Evolutionary conservation across 2,888 invertebrate species (phyloP).

Genomic region (Seladonia tumulorum): DNA sequence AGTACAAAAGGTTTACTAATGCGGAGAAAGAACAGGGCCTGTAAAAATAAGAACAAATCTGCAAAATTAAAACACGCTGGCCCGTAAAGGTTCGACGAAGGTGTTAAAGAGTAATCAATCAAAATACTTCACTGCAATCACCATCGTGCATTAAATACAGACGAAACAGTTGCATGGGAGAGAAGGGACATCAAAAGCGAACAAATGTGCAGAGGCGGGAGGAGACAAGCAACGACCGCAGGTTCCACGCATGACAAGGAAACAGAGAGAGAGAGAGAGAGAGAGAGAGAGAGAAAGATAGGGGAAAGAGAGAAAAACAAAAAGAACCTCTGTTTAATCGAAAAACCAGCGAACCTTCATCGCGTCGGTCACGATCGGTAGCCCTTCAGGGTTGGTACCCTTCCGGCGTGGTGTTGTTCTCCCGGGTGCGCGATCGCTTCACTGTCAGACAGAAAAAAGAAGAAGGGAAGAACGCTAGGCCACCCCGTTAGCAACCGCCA

Average conservation of each 20-base stretch:
- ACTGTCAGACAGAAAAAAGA: constrained; percentile 85
- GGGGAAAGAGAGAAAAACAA: background rate
- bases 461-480: constrained; percentile 75
- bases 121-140: constrained; percentile 24
- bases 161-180: constrained; percentile 24
- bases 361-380: constrained; percentile 76
- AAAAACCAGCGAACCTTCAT: constrained; percentile 79
- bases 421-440: constrained; percentile 92
- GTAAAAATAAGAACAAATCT: background rate
- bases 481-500: constrained; percentile 73
- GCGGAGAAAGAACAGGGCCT: background rate
- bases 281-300: background rate
- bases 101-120: constrained; percentile 4
- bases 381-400: constrained; percentile 83
- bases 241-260: constrained; percentile 26
- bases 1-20: background rate
- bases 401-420: constrained; percentile 84
- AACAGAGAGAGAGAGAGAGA: constrained; percentile 13
- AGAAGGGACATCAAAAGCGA: constrained; percentile 12
- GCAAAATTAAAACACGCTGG: background rate
- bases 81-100: background rate
- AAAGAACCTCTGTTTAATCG: constrained; percentile 49
- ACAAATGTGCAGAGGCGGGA: constrained; percentile 8
- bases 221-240: constrained; percentile 20
- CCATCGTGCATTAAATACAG: background rate